A percentile compares a stretch with the other conserved stretches of the same genome.
Evolutionary conservation across 1,140 invertebrate species (phyloP).

Genomic region (Drosophila hydei): DNA sequence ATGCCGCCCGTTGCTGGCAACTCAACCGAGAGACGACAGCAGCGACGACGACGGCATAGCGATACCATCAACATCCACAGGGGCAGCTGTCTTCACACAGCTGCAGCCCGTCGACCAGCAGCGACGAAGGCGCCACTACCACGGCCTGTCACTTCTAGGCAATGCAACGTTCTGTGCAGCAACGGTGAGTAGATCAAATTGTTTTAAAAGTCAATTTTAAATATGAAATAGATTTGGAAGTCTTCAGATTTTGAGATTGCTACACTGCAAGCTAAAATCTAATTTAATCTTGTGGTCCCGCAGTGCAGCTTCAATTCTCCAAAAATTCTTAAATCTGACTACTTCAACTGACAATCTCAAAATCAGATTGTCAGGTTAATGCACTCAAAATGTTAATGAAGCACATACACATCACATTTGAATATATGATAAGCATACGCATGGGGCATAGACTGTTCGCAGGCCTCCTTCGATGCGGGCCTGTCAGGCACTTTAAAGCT

Average conservation of each 20-base stretch:
- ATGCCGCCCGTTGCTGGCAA: constrained; percentile 58
- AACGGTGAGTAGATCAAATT: constrained; percentile 70
- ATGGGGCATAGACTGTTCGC: constrained; percentile 46
- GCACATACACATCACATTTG: constrained; percentile 59
- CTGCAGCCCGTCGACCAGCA: constrained; percentile 44
- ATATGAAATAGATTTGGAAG: too few species aligned
- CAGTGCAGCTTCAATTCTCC: neutral
- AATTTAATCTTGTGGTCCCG: neutral
- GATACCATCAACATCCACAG: constrained; percentile 26
- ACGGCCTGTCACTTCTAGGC: constrained; percentile 82
- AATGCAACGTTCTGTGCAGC: constrained; percentile 83
- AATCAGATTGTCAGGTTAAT: constrained; percentile 66
- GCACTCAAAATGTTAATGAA: constrained; percentile 80
- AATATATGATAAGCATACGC: constrained; percentile 80
- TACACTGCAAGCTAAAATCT: too few species aligned
- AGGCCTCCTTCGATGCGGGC: constrained; percentile 1
- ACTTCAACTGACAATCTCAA: constrained; percentile 18
- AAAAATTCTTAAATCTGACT: neutral
- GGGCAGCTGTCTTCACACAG: constrained; percentile 39
- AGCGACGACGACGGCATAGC: constrained; percentile 23
- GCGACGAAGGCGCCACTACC: constrained; percentile 61
- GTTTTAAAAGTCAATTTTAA: too few species aligned
- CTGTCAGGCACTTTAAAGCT: constrained; percentile 65
- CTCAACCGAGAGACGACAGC: constrained; percentile 49
- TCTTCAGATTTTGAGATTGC: too few species aligned